Conservation (phyloP, 1,140 invertebrate species). For the Nautilus pompilius region DNA sequence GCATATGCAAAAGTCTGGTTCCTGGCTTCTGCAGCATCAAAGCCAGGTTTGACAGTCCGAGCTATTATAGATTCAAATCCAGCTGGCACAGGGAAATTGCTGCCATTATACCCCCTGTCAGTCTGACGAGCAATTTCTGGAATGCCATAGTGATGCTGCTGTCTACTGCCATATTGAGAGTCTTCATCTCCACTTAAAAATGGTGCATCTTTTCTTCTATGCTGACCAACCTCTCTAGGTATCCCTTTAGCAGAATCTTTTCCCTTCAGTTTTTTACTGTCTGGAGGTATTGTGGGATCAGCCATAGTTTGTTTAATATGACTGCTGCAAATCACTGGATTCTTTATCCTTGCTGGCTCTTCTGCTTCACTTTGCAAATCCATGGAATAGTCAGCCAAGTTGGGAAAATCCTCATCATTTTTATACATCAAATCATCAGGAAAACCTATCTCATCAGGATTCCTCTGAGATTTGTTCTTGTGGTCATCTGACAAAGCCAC, state of each 20-base stretch:
- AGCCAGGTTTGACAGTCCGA: not conserved
- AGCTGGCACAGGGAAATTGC: not conserved
- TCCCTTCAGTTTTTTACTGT: constrained; percentile 7
- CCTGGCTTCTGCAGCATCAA: too few relatives aligned
- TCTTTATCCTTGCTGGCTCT: constrained; percentile 14
- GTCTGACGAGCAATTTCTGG: not conserved
- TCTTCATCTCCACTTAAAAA: not conserved
- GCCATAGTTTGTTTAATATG: constrained; percentile 11
- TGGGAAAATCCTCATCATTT: not conserved
- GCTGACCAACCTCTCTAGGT: not conserved
- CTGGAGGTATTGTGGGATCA: constrained; percentile 4
- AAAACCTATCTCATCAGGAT: too few relatives aligned
- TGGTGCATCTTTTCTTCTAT: too few relatives aligned
- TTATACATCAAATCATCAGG: too few relatives aligned
- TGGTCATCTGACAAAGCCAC: too few relatives aligned
- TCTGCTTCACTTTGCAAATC: constrained; percentile 15
- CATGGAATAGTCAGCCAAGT: constrained; percentile 3
- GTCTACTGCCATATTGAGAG: not conserved
- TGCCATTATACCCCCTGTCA: not conserved
- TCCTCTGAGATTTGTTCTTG: too few relatives aligned
- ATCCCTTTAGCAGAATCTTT: not conserved
- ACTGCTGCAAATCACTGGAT: constrained; percentile 17
- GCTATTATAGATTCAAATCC: not conserved
- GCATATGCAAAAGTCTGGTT: constrained; percentile 26
- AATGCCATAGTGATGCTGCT: not conserved